Evolutionary conservation across 2,888 invertebrate species (phyloP), one percentile per base, ranked within the genome.

Genomic region (Erebia aethiops): DNA sequence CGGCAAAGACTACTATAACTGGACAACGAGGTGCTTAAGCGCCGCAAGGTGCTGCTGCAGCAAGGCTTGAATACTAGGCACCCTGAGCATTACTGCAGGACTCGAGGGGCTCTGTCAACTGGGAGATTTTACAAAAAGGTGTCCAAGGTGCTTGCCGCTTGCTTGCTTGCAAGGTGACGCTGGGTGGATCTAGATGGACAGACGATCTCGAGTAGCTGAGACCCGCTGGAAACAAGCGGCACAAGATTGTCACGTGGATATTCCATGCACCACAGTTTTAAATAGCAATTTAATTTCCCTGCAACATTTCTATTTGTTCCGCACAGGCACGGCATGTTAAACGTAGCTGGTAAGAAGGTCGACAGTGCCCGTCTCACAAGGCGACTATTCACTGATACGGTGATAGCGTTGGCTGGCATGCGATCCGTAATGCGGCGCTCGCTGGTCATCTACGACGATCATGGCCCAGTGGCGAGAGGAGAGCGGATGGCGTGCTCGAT

Each of bases 1-100:
- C 0, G 98, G 97, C 18, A 95, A 95, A 73, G 98, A 98, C 88
- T 98, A 96, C 88, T 98, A 98, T 86, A 97, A 98, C 87, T 98
- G 98, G 98, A 96, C 96, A 43, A 95, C 94, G 58, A 92, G 98
- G 52, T 98, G 98, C 84, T 88, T 97, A 10, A 97, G 97, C 77
- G 95, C 97, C 0, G 97, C 7, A 84, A 82, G 0, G 82, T 91
- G 68, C 97, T 94, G 83, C 97, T 98, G 89, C 98, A 98, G 0
- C 95, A 95, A 78, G 95, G 95, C 77, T 95, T 96, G 26, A 95
- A 95, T 82, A 89, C 94, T 21, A 87, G 93, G n/a, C 94, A 95
- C 35, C 94, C 94, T 0, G 94, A 95, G 77, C 86, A 90, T 49
- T 94, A 93, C 77, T 97, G 97, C 83, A 88, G 93, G 10, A 0